Evolutionary conservation across 2,888 invertebrate genomes (phyloP), one percentile per base, ranked within the genome.

Genomic region (Hypercompe scribonia): DNA sequence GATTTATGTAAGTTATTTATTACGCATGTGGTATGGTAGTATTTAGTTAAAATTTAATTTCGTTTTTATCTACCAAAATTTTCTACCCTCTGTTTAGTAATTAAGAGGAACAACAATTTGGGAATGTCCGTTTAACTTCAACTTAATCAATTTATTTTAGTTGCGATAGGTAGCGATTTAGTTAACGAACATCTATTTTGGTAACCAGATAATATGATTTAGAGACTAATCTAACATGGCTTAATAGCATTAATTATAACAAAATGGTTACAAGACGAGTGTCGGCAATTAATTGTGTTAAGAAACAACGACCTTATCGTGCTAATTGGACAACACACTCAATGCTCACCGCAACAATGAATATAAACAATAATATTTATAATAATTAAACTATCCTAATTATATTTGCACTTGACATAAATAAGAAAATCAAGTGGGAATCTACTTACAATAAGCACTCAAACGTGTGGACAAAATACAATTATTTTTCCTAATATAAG

Each of bases 321-420:
- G 81, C 85, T 92, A 91, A 91, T 90, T 92, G 86, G 90, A 90
- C 90, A 89, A 84, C 84, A 77, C 78, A 83, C 74, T 78, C 79
- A 78, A 83, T 84, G 83, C 74, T 80, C 84, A 82, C 89, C 89
- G 88, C 88, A 87, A 86, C 80, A 88, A 87, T 86, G 88, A 90
- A 87, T 89, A 88, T 85, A 89, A 89, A 87, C 86, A 86, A 84
- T 87, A 89, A 89, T 90, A 89, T 88, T 90, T 83, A 88, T 87
- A 90, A 90, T 89, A 89, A 88, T 89, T 87, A 87, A 82, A 86
- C 81, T 83, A 86, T 84, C 84, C 84, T 89, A 90, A 91, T 92
- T 91, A 91, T 84, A 82, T 76, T 81, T 89, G 93, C 91, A 94
- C 94, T 94, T 94, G 94, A 94, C 94, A 94, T 88, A 82, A 88